Evolutionary conservation across 2,113 vertebrate genomes (phyloP).

Genomic region (Platichthys flesus): DNA sequence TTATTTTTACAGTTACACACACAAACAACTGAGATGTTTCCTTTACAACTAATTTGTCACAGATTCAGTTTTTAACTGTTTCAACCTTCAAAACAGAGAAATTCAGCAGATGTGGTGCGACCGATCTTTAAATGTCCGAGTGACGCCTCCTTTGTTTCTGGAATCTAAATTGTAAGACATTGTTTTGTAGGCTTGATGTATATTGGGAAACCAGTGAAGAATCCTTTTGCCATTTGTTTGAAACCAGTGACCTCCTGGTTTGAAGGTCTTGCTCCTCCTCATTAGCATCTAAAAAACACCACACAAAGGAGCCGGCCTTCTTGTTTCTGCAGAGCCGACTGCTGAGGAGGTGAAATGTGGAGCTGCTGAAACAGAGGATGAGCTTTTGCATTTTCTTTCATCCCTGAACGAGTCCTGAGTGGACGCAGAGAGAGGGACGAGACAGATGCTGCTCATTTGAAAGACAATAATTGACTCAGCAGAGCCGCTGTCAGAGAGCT

Average conservation of each 20-base stretch:
- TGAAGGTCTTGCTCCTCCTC: not conserved
- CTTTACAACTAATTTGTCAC: too few relatives aligned
- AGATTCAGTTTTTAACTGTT: too few relatives aligned
- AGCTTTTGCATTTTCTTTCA: conserved; percentile 43
- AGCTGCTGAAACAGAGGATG: conserved; percentile 15
- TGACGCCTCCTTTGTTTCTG: not conserved
- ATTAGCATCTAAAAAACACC: conserved; percentile 18
- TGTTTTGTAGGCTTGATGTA: too few relatives aligned
- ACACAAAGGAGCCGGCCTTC: conserved; percentile 12
- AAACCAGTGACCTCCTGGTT: conserved; percentile 34
- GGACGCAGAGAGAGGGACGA: conserved; percentile 34
- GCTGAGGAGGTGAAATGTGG: conserved; percentile 18
- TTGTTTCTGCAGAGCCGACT: not conserved
- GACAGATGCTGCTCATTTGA: conserved; percentile 60
- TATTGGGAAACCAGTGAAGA: not conserved
- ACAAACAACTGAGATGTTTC: too few relatives aligned
- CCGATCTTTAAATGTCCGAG: not conserved
- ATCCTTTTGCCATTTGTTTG: not conserved
- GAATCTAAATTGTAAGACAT: not conserved
- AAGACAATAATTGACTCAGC: conserved; percentile 60
- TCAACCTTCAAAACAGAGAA: not conserved
- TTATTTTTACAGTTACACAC: too few relatives aligned
- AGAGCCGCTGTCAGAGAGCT: conserved; percentile 44
- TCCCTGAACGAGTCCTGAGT: conserved; percentile 34
- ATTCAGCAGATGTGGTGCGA: not conserved